Percentiles rank a stretch among this genome's conserved stretches.
Conservation (phyloP, 2,888 invertebrate species). For the Cyrtodaria siliqua region DNA sequence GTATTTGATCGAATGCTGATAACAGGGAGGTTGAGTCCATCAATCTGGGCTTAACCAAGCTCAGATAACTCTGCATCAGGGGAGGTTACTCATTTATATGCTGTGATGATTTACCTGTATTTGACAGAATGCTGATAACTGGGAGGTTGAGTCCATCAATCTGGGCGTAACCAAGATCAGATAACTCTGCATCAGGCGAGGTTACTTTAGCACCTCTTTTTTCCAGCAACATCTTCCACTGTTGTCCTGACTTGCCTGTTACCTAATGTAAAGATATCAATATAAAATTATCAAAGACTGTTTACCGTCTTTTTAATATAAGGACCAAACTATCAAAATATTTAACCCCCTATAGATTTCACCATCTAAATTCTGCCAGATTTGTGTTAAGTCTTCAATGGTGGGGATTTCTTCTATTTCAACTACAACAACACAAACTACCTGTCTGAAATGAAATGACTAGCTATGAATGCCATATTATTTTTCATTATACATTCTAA, state of each 20-base stretch:
- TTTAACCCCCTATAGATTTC: too few relatives aligned
- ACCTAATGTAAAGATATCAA: constrained; percentile 87
- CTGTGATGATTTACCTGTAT: constrained; percentile 67
- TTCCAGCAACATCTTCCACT: constrained; percentile 94
- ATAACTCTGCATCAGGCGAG: constrained; percentile 66
- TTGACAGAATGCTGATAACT: constrained; percentile 65
- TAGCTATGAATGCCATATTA: too few relatives aligned
- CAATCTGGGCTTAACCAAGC: constrained; percentile 74
- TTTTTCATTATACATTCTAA: too few relatives aligned
- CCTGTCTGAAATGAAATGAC: too few relatives aligned
- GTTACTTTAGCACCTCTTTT: constrained; percentile 75
- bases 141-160: constrained; percentile 72
- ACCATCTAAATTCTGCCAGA: too few relatives aligned
- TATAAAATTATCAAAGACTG: neutral
- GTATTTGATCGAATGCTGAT: constrained; percentile 66
- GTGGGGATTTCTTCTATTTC: too few relatives aligned
- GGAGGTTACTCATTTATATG: too few relatives aligned
- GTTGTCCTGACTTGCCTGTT: constrained; percentile 90
- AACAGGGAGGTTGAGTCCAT: constrained; percentile 68
- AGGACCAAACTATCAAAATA: too few relatives aligned
- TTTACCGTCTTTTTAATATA: too few relatives aligned
- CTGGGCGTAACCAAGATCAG: constrained; percentile 72
- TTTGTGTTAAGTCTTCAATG: too few relatives aligned
- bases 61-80: constrained; percentile 69
- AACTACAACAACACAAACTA: too few relatives aligned